Percentiles rank a stretch among this genome's conserved stretches.
Evolutionary conservation across 1,140 invertebrate genomes (phyloP).

Genomic region (Heliconius hewitsoni): DNA sequence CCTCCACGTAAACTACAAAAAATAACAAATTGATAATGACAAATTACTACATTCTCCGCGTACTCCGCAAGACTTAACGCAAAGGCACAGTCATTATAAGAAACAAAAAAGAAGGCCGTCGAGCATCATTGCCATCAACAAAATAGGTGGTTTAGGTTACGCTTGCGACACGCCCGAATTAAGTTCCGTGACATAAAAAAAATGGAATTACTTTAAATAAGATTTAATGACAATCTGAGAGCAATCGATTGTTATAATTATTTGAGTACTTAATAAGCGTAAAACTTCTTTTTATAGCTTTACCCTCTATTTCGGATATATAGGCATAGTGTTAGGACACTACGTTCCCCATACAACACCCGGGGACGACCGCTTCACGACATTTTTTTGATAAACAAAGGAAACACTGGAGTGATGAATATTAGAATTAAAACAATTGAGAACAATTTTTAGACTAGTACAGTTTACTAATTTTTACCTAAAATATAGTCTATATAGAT

Average conservation of each 20-base stretch:
- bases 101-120: conserved; percentile 22
- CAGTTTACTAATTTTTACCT: too few species aligned
- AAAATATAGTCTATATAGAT: too few species aligned
- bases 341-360: too few species aligned
- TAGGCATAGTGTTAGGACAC: too few species aligned
- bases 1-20: neutral
- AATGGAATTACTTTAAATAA: neutral
- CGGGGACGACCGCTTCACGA: too few species aligned
- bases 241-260: neutral
- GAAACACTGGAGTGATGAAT: too few species aligned
- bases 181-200: neutral
- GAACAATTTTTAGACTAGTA: too few species aligned
- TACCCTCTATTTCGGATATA: too few species aligned
- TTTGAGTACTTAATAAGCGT: too few species aligned
- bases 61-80: neutral
- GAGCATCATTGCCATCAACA: neutral
- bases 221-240: neutral
- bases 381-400: too few species aligned
- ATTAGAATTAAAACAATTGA: too few species aligned
- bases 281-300: too few species aligned
- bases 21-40: neutral
- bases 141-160: neutral
- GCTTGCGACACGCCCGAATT: conserved; percentile 21
- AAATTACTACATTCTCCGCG: neutral
- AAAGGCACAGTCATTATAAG: neutral